Evolutionary conservation across 2,113 vertebrate species (phyloP).

Genomic region (Lanius collurio): DNA sequence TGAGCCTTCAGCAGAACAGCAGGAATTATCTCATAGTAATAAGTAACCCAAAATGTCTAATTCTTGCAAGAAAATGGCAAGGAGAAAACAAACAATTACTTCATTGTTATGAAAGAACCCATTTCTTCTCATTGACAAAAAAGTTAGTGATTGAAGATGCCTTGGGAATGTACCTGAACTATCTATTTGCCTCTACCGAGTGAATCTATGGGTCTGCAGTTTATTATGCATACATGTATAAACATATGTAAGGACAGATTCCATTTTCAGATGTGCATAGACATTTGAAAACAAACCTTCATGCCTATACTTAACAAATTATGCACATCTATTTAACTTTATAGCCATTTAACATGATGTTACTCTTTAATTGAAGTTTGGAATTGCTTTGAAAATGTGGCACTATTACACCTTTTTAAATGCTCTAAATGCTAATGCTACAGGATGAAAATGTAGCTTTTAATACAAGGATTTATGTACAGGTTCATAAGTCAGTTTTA

Average conservation of each 20-base stretch:
- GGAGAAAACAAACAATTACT: conserved; percentile 25
- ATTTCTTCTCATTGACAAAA: not conserved
- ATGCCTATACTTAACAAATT: conserved; percentile 21
- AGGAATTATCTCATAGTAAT: not conserved
- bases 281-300: not conserved
- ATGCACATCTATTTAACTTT: not conserved
- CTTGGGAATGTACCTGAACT: not conserved
- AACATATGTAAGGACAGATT: not conserved
- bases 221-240: not conserved
- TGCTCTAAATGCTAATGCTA: not conserved
- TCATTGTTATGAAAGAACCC: not conserved
- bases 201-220: not conserved
- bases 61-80: not conserved
- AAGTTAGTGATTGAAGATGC: not conserved
- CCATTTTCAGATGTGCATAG: not conserved
- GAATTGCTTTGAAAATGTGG: not conserved
- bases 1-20: not conserved
- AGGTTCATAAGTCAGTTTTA: not conserved
- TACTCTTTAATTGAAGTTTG: not conserved
- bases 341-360: not conserved
- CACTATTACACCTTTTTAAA: not conserved
- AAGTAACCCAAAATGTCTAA: conserved; percentile 1
- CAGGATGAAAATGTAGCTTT: not conserved
- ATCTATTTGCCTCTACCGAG: not conserved
- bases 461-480: not conserved